A percentile compares a stretch with the other conserved stretches of the same genome.
phyloP scores from a whole-genome alignment of 35 echinoderm and acorn worm genomes.

The Apostichopus parvimensis region DNA sequence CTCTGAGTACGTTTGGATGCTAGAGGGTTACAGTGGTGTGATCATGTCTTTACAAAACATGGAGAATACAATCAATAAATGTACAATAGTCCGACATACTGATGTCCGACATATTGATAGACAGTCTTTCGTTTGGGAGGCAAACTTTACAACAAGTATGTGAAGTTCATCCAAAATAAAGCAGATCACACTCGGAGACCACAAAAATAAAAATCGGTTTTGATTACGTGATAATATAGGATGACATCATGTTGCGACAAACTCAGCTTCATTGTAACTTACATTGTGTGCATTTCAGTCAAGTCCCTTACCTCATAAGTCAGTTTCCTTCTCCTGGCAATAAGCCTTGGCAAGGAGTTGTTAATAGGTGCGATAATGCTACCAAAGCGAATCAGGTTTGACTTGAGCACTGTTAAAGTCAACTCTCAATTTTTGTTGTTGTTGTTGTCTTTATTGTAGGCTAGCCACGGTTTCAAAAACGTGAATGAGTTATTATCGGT shows the following conservation, averaged over 20 bases:
- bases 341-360: not conserved
- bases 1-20: too few species aligned
- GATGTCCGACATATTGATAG: too few species aligned
- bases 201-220: not conserved
- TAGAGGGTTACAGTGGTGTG: too few species aligned
- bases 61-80: too few species aligned
- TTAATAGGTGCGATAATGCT: not conserved
- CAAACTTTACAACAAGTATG: not conserved
- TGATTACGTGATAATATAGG: not conserved
- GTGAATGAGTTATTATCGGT: slow-evolving; percentile 40
- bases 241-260: too few species aligned
- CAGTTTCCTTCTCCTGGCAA: not conserved
- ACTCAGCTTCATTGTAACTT: too few species aligned
- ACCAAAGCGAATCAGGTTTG: not conserved
- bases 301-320: not conserved
- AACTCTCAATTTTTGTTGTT: not conserved
- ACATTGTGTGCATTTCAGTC: too few species aligned
- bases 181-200: not conserved
- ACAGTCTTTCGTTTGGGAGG: too few species aligned
- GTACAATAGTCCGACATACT: too few species aligned
- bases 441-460: not conserved
- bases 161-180: not conserved
- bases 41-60: too few species aligned
- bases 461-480: slow-evolving; percentile 27
- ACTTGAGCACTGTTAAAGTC: not conserved